A percentile compares a stretch with the other conserved stretches of the same genome.
Evolutionary conservation across 2,797 vertebrate genomes (phyloP).

Genomic region (Austrolebias charrua): DNA sequence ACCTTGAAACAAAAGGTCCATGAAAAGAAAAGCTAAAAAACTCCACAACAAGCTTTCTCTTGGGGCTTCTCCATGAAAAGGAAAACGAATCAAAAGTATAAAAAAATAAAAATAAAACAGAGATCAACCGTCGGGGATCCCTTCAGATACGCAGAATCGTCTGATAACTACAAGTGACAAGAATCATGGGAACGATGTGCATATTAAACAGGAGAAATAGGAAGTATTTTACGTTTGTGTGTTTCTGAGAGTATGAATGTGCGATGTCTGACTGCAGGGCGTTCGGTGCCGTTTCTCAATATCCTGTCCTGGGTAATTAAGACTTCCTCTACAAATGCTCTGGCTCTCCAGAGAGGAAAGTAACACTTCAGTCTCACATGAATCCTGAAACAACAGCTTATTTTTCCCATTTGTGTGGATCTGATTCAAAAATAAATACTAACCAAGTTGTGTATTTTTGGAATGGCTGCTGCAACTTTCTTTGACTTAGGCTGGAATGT

Average conservation of each 20-base stretch:
- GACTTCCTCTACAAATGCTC: constrained; percentile 57
- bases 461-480: constrained; percentile 5
- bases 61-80: neutral
- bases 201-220: constrained; percentile 11
- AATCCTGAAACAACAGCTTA: constrained; percentile 44
- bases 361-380: constrained; percentile 37
- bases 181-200: constrained; percentile 17
- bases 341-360: constrained; percentile 33
- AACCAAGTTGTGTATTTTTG: constrained; percentile 7
- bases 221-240: constrained; percentile 8
- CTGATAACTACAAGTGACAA: constrained; percentile 9
- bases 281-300: constrained; percentile 56
- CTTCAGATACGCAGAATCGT: constrained; percentile 10
- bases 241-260: constrained; percentile 3
- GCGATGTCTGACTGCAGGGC: constrained; percentile 31
- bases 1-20: constrained; percentile 44
- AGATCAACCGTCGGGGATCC: constrained; percentile 4
- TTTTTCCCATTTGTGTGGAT: constrained; percentile 19
- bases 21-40: constrained; percentile 33
- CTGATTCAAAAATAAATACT: constrained; percentile 3
- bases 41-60: constrained; percentile 14
- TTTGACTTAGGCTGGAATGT: constrained; percentile 4
- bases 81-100: constrained; percentile 22
- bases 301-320: constrained; percentile 73
- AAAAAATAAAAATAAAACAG: constrained; percentile 1